These are phyloP conservation scores for Centropus bengalensis DNA, from an alignment of 2,113 vertebrate species.

Conservation along the genomic window DNA sequence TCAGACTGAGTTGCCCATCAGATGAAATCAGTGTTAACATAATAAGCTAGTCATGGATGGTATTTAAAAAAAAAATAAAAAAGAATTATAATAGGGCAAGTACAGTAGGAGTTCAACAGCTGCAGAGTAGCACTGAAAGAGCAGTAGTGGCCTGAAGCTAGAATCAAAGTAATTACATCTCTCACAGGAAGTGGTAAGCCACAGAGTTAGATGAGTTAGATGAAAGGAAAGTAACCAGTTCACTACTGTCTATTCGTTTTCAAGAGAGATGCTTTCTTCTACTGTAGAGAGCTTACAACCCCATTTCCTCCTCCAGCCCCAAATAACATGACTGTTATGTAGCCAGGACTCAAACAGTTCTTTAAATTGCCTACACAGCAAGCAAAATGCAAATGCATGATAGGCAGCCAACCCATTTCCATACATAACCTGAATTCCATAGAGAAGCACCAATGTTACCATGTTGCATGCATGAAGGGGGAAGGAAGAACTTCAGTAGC, in stretches of 20 bases:
- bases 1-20: not conserved
- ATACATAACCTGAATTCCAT: not conserved
- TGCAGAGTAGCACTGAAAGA: not conserved
- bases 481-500: not conserved
- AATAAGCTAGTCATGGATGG: not conserved
- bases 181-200: not conserved
- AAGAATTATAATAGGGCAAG: not conserved
- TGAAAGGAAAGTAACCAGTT: not conserved
- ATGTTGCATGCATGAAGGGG: too few relatives aligned
- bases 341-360: not conserved
- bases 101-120: not conserved
- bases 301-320: not conserved
- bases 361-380: not conserved
- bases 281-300: not conserved
- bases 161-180: conserved; percentile 13
- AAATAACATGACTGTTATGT: not conserved
- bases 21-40: not conserved
- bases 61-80: not conserved
- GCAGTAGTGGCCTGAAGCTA: conserved; percentile 19
- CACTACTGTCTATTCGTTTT: not conserved
- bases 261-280: not conserved
- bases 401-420: not conserved
- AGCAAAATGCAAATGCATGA: not conserved
- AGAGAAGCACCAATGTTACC: not conserved
- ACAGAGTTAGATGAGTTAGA: not conserved